Evolutionary conservation across 2,113 vertebrate species (phyloP).

Genomic region (Equus quagga): DNA sequence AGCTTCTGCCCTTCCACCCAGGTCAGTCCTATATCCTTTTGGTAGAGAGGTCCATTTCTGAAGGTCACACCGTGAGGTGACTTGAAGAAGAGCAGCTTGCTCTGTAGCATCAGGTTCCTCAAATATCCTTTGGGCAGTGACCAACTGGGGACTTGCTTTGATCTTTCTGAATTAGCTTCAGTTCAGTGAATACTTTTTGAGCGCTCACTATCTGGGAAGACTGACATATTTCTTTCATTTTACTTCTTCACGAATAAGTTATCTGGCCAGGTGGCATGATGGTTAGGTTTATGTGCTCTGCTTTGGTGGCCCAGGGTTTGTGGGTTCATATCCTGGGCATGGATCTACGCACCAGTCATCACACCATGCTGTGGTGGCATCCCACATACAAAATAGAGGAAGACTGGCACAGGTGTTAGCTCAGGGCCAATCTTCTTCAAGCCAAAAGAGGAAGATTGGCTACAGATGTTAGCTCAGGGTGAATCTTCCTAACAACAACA

Average conservation of each 20-base stretch:
- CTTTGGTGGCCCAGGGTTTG: too few species aligned
- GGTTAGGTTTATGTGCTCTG: too few species aligned
- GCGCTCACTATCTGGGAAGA: background rate
- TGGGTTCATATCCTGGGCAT: too few species aligned
- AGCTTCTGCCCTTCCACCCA: background rate
- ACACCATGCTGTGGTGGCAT: too few species aligned
- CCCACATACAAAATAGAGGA: too few species aligned
- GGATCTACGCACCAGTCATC: too few species aligned
- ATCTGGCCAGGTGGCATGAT: too few species aligned
- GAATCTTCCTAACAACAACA: too few species aligned
- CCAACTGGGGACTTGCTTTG: background rate
- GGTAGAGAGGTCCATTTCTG: background rate
- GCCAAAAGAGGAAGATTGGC: too few species aligned
- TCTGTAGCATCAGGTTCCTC: background rate
- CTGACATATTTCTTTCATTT: background rate
- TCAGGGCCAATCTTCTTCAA: too few species aligned
- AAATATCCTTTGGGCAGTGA: background rate
- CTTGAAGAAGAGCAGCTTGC: background rate
- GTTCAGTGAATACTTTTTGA: background rate
- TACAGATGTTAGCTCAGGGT: too few species aligned
- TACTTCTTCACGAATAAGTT: background rate
- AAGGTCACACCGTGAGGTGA: background rate
- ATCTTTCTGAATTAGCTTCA: background rate
- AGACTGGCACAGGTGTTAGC: too few species aligned
- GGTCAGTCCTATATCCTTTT: background rate